These are phyloP conservation scores for Zingel zingel DNA, from an alignment of 2,113 vertebrate genomes.

Conservation along the genomic window DNA sequence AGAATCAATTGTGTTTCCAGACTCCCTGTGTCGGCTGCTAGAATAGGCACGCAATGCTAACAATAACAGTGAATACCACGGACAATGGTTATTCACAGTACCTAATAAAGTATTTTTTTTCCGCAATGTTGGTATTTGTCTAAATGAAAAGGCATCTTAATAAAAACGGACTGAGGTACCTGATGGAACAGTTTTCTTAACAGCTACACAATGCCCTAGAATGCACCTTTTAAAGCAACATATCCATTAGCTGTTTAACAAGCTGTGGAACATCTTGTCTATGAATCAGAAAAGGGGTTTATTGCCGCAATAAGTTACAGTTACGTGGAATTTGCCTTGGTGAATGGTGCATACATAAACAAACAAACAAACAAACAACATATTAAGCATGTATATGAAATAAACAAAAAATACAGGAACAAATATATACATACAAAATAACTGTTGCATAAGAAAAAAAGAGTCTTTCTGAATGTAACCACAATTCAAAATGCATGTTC, in stretches of 20 bases:
- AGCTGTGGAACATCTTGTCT: slow-evolving; percentile 48
- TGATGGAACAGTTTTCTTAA: slow-evolving; percentile 38
- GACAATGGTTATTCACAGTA: slow-evolving; percentile 16
- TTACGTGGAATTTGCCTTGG: too few species aligned
- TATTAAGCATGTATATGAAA: too few species aligned
- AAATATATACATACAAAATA: too few species aligned
- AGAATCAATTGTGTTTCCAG: slow-evolving; percentile 72
- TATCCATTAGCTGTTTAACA: slow-evolving; percentile 53
- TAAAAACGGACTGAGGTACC: not conserved
- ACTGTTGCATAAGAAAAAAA: too few species aligned
- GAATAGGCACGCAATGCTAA: slow-evolving; percentile 29
- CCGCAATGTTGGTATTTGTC: slow-evolving; percentile 9
- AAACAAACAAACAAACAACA: too few species aligned
- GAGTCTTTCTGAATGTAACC: slow-evolving; percentile 1
- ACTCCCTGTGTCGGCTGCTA: slow-evolving; percentile 18
- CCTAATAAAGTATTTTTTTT: slow-evolving; percentile 11
- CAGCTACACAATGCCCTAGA: slow-evolving; percentile 18
- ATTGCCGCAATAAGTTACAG: too few species aligned
- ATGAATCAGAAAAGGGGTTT: too few species aligned
- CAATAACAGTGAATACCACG: slow-evolving; percentile 24
- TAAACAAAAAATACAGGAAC: too few species aligned
- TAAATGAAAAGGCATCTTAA: slow-evolving; percentile 4
- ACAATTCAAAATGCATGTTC: slow-evolving; percentile 15
- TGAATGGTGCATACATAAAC: too few species aligned
- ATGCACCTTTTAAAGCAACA: slow-evolving; percentile 33